Percentiles rank a stretch among this genome's conserved stretches.
Conservation (phyloP, 2,797 vertebrate species). For the Merluccius polli region DNA sequence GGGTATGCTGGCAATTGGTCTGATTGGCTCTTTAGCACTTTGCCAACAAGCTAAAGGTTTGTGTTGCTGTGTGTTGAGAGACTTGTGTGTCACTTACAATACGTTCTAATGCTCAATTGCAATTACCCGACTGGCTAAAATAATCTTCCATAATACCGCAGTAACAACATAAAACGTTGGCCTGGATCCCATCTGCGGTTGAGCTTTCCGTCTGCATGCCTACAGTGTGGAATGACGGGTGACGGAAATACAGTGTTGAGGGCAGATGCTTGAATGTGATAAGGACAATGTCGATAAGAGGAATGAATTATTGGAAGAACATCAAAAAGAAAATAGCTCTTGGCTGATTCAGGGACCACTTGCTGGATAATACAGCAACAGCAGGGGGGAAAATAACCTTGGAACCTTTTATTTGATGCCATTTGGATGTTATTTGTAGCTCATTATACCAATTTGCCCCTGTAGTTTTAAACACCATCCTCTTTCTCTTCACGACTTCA, state of each 20-base stretch:
- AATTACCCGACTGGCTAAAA: background rate
- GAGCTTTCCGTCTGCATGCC: constrained; percentile 26
- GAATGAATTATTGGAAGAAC: constrained; percentile 28
- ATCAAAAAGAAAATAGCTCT: constrained; percentile 26
- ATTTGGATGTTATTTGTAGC: constrained; percentile 10
- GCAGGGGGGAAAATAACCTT: constrained; percentile 29
- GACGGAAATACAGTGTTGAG: constrained; percentile 21
- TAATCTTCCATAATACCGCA: background rate
- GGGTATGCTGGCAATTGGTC: background rate
- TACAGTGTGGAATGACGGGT: constrained; percentile 29
- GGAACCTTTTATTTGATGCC: constrained; percentile 26
- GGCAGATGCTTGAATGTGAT: constrained; percentile 44
- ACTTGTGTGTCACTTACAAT: background rate
- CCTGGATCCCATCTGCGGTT: background rate
- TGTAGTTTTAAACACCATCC: constrained; percentile 13
- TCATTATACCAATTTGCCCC: constrained; percentile 22
- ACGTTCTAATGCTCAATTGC: background rate
- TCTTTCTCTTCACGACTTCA: constrained; percentile 9
- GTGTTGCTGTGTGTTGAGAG: background rate
- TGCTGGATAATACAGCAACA: constrained; percentile 6
- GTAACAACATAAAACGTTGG: background rate
- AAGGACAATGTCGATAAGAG: constrained; percentile 20
- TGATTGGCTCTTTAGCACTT: background rate
- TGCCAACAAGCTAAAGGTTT: background rate
- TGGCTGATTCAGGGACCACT: constrained; percentile 26